Percentiles rank a stretch among this genome's conserved stretches.
phyloP scores from a whole-genome alignment of 2,888 invertebrate genomes.

The Acanthosepion pharaonis region DNA sequence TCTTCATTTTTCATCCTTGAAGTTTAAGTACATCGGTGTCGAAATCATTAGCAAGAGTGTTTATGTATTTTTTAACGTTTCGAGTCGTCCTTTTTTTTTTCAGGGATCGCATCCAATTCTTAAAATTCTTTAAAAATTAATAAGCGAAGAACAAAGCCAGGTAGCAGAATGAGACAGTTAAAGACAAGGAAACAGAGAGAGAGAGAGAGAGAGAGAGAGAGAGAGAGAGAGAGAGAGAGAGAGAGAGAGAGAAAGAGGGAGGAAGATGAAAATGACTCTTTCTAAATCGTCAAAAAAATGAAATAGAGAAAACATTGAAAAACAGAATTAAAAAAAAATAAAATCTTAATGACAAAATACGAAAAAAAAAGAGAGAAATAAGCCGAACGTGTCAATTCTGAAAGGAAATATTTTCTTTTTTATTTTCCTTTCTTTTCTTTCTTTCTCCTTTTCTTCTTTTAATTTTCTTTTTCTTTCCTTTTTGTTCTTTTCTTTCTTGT shows the following conservation, averaged over 20 bases:
- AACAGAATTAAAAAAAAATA: no score
- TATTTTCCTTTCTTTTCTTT: no score
- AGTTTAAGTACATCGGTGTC: not conserved
- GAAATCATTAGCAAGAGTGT: not conserved
- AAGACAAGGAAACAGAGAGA: not conserved
- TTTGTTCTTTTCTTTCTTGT: no score
- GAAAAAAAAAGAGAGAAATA: no score
- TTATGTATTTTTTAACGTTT: not conserved
- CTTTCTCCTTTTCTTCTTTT: no score
- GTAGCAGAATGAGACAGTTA: not conserved
- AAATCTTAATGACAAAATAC: no score
- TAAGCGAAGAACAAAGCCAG: not conserved
- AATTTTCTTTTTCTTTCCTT: no score
- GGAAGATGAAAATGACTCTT: not conserved
- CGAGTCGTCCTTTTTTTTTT: not conserved
- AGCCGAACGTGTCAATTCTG: no score
- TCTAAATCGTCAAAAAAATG: no score
- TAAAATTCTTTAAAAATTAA: not conserved
- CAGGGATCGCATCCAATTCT: not conserved
- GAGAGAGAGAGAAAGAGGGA: not conserved
- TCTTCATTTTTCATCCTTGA: not conserved
- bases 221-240: not conserved
- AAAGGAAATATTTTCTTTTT: no score
- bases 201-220: not conserved
- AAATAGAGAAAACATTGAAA: no score